Evolutionary conservation across 2,113 vertebrate genomes (phyloP).

Genomic region (Scatophagus argus): DNA sequence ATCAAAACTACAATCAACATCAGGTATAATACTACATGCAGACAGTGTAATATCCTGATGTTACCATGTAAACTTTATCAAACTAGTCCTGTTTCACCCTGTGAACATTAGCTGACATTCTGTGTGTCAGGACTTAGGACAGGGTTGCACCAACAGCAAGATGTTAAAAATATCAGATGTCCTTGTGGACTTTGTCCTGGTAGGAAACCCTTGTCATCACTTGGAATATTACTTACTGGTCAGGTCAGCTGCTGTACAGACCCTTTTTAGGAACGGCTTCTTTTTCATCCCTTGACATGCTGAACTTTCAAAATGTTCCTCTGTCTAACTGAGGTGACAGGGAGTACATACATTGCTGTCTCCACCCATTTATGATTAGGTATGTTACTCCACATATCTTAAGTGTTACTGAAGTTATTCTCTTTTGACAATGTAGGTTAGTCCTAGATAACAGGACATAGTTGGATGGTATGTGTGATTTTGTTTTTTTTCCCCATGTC

Average conservation of each 20-base stretch:
- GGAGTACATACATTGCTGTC: no score
- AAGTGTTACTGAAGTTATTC: neutral
- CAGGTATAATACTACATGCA: slow-evolving; percentile 78
- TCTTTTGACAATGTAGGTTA: neutral
- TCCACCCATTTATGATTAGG: neutral
- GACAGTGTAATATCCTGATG: neutral
- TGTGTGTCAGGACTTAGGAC: neutral
- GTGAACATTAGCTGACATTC: neutral
- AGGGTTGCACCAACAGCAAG: neutral
- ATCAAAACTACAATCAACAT: slow-evolving; percentile 87
- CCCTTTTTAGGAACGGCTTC: neutral
- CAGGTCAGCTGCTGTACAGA: neutral
- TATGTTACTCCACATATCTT: neutral
- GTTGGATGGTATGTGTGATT: neutral
- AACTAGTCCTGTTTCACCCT: neutral
- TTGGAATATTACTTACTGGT: neutral
- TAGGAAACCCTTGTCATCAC: neutral
- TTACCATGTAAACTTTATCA: neutral
- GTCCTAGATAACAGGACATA: neutral
- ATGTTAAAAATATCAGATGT: neutral
- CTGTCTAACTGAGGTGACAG: no score
- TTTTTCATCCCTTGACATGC: neutral
- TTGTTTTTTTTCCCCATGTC: no score
- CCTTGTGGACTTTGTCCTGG: neutral
- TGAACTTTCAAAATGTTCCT: neutral